Percentiles rank a stretch among this genome's conserved stretches.
Conservation (phyloP, 2,797 vertebrate species). For the Momotus momota region DNA sequence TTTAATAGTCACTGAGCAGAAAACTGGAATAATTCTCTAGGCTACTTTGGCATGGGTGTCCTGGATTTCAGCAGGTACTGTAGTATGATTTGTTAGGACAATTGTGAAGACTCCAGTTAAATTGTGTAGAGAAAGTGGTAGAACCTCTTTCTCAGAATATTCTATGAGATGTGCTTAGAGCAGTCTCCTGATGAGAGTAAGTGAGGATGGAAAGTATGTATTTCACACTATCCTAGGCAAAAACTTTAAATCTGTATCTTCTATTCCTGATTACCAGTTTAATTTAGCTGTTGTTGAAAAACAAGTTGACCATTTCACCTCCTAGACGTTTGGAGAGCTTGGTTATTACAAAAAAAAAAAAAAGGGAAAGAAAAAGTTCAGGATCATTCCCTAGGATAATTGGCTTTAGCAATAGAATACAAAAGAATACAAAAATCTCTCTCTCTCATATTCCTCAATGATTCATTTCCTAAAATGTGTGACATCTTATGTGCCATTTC, state of each 20-base stretch:
- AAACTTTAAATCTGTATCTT: background rate
- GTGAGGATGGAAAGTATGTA: background rate
- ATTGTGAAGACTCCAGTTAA: background rate
- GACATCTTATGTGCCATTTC: background rate
- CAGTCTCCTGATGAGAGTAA: background rate
- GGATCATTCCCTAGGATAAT: background rate
- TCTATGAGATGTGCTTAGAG: background rate
- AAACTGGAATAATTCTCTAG: background rate
- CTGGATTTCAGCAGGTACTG: background rate
- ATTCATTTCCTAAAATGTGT: background rate
- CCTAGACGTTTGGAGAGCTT: background rate
- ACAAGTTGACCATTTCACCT: background rate
- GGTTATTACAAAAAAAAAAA: background rate
- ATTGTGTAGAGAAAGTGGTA: background rate
- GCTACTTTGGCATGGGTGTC: background rate
- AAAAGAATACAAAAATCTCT: background rate
- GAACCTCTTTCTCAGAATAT: background rate
- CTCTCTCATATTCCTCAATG: background rate
- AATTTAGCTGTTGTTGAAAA: background rate
- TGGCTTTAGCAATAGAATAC: background rate
- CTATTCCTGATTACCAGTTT: background rate
- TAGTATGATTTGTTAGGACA: background rate
- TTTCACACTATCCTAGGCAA: background rate
- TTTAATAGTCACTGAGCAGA: background rate
- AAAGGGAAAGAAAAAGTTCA: background rate